These are phyloP conservation scores for Enteromius trimaculatus DNA, from an alignment of 2,797 vertebrate genomes.

Conservation along the genomic window DNA sequence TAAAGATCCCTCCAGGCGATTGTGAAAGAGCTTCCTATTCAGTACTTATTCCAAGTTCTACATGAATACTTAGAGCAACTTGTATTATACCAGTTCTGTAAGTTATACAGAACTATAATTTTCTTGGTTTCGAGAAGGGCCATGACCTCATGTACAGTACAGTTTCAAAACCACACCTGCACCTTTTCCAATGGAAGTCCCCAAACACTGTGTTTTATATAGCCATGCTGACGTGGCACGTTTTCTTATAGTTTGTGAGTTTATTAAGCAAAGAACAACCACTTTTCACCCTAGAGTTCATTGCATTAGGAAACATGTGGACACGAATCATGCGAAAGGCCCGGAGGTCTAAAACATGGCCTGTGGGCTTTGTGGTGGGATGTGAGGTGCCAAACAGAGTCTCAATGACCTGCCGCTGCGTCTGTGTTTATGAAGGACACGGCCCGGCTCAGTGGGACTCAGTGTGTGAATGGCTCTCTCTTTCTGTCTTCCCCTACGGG, in stretches of 20 bases:
- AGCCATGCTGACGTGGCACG: not conserved
- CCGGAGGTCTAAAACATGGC: slow-evolving; percentile 10
- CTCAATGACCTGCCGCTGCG: slow-evolving; percentile 13
- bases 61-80: not conserved
- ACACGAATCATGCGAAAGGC: not conserved
- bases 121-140: not conserved
- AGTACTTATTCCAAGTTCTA: not conserved
- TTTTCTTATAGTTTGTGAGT: slow-evolving; percentile 2
- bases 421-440: slow-evolving; percentile 43
- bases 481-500: slow-evolving; percentile 37
- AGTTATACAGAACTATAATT: not conserved
- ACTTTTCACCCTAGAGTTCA: not conserved
- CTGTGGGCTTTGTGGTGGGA: not conserved
- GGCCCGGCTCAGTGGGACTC: slow-evolving; percentile 12
- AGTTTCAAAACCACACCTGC: slow-evolving; percentile 29
- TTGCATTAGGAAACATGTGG: not conserved
- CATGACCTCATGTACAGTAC: not conserved
- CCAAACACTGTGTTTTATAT: not conserved
- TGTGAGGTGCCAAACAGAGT: not conserved
- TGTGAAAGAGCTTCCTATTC: not conserved
- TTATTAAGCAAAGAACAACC: not conserved
- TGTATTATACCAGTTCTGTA: not conserved
- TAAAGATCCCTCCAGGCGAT: slow-evolving; percentile 14
- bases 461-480: slow-evolving; percentile 46
- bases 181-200: not conserved